Evolutionary conservation across 2,888 invertebrate genomes (phyloP), one percentile per base, ranked within the genome.

Genomic region (Chrysolina americana): DNA sequence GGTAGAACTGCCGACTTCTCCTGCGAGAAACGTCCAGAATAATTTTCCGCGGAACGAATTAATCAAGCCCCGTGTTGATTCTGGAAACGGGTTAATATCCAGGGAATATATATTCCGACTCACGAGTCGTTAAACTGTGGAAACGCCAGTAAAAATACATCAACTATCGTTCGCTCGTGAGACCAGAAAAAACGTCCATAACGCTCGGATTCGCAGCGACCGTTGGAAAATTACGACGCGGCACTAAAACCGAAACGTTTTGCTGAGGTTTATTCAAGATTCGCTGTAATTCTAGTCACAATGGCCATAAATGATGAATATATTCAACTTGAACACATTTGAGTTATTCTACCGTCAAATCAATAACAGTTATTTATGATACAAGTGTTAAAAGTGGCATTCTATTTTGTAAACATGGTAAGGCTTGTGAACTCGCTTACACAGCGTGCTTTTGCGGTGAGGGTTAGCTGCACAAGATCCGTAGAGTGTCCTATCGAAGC

Each of bases 31-130:
- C 13, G 59, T 9, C n/a, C 59, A 15, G 9, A 59, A 59, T 59
- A 36, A 59, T 59, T 59, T 59, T 59, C 28, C 36, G n/a, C 8
- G 36, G 59, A 59, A 59, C 59, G 28, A 59, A 59, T 56, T 59
- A 59, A 59, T 59, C 59, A 59, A 59, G 59, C 2, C 15, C 36
- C 59, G 59, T 59, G 59, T 59, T 59, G 59, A 59, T 59, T 59
- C 59, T 36, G 13, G n/a, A 59, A 36, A 59, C n/a, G 59, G 59
- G 36, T 23, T 59, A 59, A 59, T 36, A 59, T 59, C 59, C 15
- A 36, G 59, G 59, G 59, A 59, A 36, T 36, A 36, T 36, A 15
- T 19, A 28, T 36, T 59, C 59, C 2, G 15, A 8, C 21, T 19
- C 13, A 23, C 2, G 15, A 56, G 56, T 56, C 13, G 23, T 59